Conservation (phyloP, 2,797 vertebrate genomes). For the Amazonetta brasiliensis region DNA sequence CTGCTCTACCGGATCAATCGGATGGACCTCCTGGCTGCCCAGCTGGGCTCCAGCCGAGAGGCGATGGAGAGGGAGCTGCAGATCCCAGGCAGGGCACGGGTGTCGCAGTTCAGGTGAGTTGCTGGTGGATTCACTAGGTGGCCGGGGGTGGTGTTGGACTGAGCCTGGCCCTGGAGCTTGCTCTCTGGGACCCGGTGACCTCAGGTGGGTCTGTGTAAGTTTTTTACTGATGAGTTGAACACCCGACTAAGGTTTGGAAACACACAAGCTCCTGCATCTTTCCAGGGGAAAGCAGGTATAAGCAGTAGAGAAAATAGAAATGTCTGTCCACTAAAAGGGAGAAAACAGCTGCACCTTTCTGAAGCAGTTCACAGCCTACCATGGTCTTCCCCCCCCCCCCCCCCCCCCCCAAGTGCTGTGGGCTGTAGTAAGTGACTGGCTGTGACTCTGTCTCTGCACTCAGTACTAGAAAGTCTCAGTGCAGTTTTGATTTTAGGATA, state of each 20-base stretch:
- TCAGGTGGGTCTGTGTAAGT: accelerated
- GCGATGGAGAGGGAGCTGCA: slow-evolving; percentile 55
- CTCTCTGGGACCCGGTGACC: accelerated
- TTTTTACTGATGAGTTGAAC: accelerated
- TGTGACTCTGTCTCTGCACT: background rate
- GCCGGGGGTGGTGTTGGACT: background rate
- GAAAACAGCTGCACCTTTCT: background rate
- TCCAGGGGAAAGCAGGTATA: background rate
- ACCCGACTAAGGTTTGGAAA: accelerated
- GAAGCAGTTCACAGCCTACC: accelerated
- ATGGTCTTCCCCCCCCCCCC: no score
- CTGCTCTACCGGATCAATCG: slow-evolving; percentile 69
- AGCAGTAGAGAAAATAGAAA: accelerated
- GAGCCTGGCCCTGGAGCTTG: accelerated
- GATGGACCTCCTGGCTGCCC: slow-evolving; percentile 58
- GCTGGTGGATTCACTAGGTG: background rate
- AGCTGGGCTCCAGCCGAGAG: background rate
- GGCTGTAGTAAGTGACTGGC: accelerated
- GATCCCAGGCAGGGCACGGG: background rate
- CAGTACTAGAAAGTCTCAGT: background rate
- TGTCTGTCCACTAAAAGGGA: background rate
- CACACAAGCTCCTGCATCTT: background rate
- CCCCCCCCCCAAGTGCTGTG: background rate
- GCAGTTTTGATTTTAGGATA: background rate
- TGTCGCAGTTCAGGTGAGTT: slow-evolving; percentile 57